phyloP scores from a whole-genome alignment of 2,888 invertebrate species.

The Hofmannophila pseudospretella region DNA sequence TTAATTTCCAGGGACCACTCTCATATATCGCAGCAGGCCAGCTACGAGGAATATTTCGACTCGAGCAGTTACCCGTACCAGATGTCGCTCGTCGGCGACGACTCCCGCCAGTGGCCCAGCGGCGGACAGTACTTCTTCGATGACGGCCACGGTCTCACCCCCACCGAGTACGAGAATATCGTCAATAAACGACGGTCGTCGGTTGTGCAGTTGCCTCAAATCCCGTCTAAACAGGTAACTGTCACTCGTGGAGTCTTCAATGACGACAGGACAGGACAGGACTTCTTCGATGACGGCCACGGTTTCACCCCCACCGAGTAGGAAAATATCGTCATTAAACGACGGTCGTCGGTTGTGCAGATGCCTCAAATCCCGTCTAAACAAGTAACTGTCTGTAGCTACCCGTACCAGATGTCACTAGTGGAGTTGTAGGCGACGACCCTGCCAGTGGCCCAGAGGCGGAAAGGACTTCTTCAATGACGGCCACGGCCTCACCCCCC shows the following conservation, averaged over 20 bases:
- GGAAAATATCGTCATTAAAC: conserved; percentile 76
- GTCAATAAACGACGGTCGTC: conserved; percentile 75
- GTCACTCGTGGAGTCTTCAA: too few species aligned
- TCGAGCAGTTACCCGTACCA: conserved; percentile 81
- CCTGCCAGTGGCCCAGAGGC: conserved; percentile 86
- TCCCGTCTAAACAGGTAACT: conserved; percentile 63
- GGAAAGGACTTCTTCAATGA: conserved; percentile 74
- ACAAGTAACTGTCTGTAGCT: conserved; percentile 67
- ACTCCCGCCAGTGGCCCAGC: conserved; percentile 85
- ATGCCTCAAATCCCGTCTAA: conserved; percentile 72
- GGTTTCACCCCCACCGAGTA: conserved; percentile 74
- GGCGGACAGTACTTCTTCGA: conserved; percentile 78
- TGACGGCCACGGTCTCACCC: conserved; percentile 60
- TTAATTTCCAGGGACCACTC: conserved; percentile 70
- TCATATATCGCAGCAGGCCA: conserved; percentile 66
- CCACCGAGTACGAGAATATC: conserved; percentile 78
- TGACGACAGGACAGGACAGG: too few species aligned
- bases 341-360: conserved; percentile 71
- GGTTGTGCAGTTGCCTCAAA: conserved; percentile 70
- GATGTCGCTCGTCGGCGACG: conserved; percentile 74
- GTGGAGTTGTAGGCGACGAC: too few species aligned
- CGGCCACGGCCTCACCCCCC: conserved; percentile 61
- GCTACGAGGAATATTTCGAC: conserved; percentile 83
- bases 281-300: conserved; percentile 57
- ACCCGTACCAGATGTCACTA: conserved; percentile 79